Base-by-base conservation (phyloP, 2,797 vertebrate genomes). In the Parotocinclus haroldoi region DNA sequence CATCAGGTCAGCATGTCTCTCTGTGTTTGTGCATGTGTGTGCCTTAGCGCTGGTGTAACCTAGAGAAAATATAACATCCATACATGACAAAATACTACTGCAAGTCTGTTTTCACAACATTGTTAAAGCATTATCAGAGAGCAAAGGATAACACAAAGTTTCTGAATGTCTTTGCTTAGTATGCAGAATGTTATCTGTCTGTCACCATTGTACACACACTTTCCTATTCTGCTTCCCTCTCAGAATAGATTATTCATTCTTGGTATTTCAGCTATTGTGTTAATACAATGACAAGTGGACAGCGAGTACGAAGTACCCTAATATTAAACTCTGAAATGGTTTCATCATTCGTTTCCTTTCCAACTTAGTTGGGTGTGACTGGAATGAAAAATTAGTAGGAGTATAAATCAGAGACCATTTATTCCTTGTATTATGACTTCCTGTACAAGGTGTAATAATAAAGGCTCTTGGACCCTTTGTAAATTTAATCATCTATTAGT, bases 1-100 rank as follows among this genome's bases (percentile, higher is more conserved):
- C 64, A 72, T 55, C 58, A 18, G 55, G 58, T 59, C 49, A 51
- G 59, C 4, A 37, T 13, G 19, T 16, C n/a, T 61, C 50, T 48
- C 38, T 58, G 58, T 14, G 50, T 59, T 59, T 56, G 52, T 49
- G 52, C 37, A 54, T 54, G n/a, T 9, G 56, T n/a, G n/a, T n/a
- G n/a, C n/a, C n/a, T n/a, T n/a, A n/a, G n/a, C n/a, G n/a, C n/a
- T n/a, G 14, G 52, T 44, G 39, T 39, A 39, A 37, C 46, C 42
- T n/a, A 58, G 19, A 40, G 9, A 52, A 11, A 54, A 53, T 55
- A 45, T 4, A 40, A 39, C 16, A 48, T 16, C 13, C 16, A 53
- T 18, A 16, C 11, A 51, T 19, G 13, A 46, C 36, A 54, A 46
- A n/a, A 10, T 14, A 18, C 10, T 42, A 42, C 14, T n/a, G n/a